Evolutionary conservation across 2,113 vertebrate genomes (phyloP).

Genomic region (Sterna hirundo): DNA sequence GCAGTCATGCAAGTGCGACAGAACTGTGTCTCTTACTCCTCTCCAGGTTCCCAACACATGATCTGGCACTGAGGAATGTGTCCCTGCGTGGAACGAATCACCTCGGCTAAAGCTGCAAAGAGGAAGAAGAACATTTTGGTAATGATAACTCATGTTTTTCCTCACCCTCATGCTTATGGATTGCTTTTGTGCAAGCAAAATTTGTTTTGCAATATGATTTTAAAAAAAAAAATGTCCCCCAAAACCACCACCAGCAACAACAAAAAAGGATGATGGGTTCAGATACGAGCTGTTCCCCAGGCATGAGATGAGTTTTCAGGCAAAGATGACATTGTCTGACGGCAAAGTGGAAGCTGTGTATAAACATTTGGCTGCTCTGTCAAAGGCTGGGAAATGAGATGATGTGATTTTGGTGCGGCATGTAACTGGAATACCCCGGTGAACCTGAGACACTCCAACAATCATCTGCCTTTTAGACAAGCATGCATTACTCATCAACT

Average conservation of each 20-base stretch:
- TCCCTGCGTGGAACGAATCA: not conserved
- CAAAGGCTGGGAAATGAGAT: not conserved
- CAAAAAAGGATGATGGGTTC: not conserved
- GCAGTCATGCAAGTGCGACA: not conserved
- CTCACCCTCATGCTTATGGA: not conserved
- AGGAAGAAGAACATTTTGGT: not conserved
- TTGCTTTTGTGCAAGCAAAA: not conserved
- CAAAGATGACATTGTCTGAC: not conserved
- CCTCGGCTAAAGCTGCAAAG: not conserved
- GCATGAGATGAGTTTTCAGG: not conserved
- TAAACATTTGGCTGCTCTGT: not conserved
- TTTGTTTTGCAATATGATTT: not conserved
- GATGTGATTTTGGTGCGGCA: not conserved
- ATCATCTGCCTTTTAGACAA: not conserved
- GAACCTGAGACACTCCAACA: not conserved
- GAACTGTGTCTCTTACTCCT: not conserved
- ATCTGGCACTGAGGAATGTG: not conserved
- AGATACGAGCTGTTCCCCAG: not conserved
- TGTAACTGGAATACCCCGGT: not conserved
- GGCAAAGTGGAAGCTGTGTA: not conserved
- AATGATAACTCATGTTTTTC: not conserved
- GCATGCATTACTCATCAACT: not conserved
- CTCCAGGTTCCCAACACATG: accelerated
- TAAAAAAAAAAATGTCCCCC: not conserved
- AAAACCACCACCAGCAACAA: not conserved